Base-by-base conservation (phyloP, 2,888 invertebrate species). In the Busseola fusca region DNA sequence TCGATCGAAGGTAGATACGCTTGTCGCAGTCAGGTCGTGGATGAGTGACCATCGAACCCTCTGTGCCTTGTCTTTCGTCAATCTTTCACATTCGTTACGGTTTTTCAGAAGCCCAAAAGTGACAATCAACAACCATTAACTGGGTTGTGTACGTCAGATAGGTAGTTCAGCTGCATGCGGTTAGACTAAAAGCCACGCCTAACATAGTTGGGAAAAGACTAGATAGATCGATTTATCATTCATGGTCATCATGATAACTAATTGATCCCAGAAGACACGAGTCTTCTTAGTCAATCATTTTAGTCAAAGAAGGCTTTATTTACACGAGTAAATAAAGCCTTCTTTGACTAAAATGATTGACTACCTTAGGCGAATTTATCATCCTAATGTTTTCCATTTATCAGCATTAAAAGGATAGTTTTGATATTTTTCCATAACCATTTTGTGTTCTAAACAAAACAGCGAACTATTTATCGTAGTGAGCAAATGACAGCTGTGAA, bases 401-500 rank as follows among this genome's bases (percentile, higher is more conserved):
- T 58, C 34, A 59, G 1, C 64, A 58, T 58, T 64, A 37, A 30
- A 65, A 52, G n/a, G 52, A 54, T 58, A 30, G 59, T 66, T 60
- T 34, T 34, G 14, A 74, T 40, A 42, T 54, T 54, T 60, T 66
- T 68, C 62, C 52, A 52, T 54, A 67, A 72, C 30, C 48, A 64
- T 69, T 67, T 69, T 57, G 37, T 69, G n/a, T 58, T 65, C 52
- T 48, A 56, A 74, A 80, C 71, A 73, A 69, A 77, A 70, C 66
- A 67, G 48, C 30, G 21, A 64, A 81, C 80, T 73, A 82, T 84
- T 69, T 68, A 75, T 82, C 82, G 76, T 62, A 72, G 69, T 76
- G 80, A 76, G 52, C 63, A 69, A 74, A 73, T 72, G 84, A 81
- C 84, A 78, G 75, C 77, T 74, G 59, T 25, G 72, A 71, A 77